Evolutionary conservation across 2,888 invertebrate species (phyloP), one percentile per base, ranked within the genome.

Genomic region (Agrochola litura): DNA sequence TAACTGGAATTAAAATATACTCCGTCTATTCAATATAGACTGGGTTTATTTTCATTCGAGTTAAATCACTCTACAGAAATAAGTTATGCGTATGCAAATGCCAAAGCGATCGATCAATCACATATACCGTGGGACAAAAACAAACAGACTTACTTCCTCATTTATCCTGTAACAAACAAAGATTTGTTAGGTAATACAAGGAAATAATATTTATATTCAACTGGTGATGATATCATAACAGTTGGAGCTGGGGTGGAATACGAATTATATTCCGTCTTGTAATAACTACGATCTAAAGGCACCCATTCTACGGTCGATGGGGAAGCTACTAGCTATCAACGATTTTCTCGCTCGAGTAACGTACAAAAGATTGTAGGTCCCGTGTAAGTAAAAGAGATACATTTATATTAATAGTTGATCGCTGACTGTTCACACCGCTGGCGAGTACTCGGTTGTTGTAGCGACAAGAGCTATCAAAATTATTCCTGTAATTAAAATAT

Each of bases 201-300:
- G 68, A 60, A 73, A 75, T 76, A 60, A 63, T 73, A 70, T 71
- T 69, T 63, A 73, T 77, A 75, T 74, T 67, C 58, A 60, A 67
- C 43, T 56, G 41, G 30, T 76, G 43, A 75, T 72, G 22, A 67
- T 63, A 71, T 37, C 60, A 41, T 74, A 61, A 72, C 52, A 63
- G 52, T 54, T 37, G 5, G 16, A 58, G 64, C 61, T 25, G 25
- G 72, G 63, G 41, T 25, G 41, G 85, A 79, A 84, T 81, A 75
- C 43, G 58, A 75, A 81, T 60, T 60, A 25, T 19, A 52, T 52
- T 52, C 2, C 4, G 37, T 71, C 19, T 76, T 73, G 46, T 71
- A n/a, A 61, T 70, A 41, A 72, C 10, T 64, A 46, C n/a, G 46
- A n/a, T 19, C 19, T 19, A 46, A 37, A 46, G 46, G 46, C 46